Evolutionary conservation across 2,797 vertebrate species (phyloP), one percentile per base, ranked within the genome.

Genomic region (Bryconaethiops microstoma): DNA sequence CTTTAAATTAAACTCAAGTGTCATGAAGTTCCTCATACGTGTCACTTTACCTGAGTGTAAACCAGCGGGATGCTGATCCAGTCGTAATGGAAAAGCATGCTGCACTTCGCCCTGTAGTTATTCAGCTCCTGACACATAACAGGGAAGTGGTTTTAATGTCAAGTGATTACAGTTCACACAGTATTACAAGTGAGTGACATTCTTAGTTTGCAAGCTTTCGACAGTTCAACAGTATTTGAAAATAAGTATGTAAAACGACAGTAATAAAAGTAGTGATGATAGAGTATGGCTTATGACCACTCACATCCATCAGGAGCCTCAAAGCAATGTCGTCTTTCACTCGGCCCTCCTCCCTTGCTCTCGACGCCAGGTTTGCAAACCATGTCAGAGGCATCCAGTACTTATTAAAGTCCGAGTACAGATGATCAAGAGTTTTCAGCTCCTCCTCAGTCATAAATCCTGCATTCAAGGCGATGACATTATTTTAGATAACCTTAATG

Each of bases 11-110:
- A 4, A 62, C 23, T 29, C 48, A 59, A 21, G 4, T 23, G 60
- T 63, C 60, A 29, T 5, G 60, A 35, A 19, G 35, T 65, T 65
- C 63, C 63, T 19, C 63, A 39, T 19, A 12, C 0, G 8, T 0
- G 19, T 3, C 19, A 13, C 64, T 59, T 63, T 84, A 95, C 94
- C 94, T 95, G 95, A 13, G 94, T 95, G 90, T 97, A 98, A 67
- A 98, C 96, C 59, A 98, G 93, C 0, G 96, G 96, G 73, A 97
- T 95, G 88, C 96, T 97, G 81, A 98, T 96, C 96, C 96, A 98
- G 90, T 97, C 96, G 0, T 96, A 97, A 87, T 97, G 96, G 82
- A 97, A 97, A 39, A 98, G 87, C 86, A 96, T 91, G 83, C 96
- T 97, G 90, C 96, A 96, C 87, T 97, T 97, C 39, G 91, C 92